Conservation (phyloP, 2,113 vertebrate species). For the Cyprinodon variegatus region DNA sequence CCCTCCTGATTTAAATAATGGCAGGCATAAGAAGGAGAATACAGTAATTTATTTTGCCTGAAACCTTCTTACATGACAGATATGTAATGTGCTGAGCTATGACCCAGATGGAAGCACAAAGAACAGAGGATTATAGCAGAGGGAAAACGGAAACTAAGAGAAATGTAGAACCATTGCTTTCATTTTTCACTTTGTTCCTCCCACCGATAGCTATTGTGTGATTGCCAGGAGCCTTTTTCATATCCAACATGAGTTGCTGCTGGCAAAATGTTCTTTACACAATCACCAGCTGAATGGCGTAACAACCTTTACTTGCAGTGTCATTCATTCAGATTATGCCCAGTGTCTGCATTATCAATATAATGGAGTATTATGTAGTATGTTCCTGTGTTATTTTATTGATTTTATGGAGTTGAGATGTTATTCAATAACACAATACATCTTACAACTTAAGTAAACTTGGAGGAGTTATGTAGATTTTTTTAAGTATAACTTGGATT, state of each 20-base stretch:
- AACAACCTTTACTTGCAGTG: not conserved
- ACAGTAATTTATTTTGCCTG: constrained; percentile 22
- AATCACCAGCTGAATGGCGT: not conserved
- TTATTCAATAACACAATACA: not conserved
- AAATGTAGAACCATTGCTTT: constrained; percentile 14
- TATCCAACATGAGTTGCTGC: constrained; percentile 2
- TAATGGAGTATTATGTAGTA: not conserved
- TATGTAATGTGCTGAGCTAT: constrained; percentile 39
- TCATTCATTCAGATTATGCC: not conserved
- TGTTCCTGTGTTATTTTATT: not conserved
- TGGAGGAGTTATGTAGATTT: not conserved
- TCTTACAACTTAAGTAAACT: not conserved
- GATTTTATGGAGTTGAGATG: not conserved
- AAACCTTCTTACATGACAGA: constrained; percentile 39
- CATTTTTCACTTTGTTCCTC: constrained; percentile 34
- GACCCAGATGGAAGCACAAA: constrained; percentile 36
- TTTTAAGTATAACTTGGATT: not conserved
- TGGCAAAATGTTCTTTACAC: constrained; percentile 3
- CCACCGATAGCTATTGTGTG: constrained; percentile 18
- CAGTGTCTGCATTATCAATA: not conserved
- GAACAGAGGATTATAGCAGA: constrained; percentile 38
- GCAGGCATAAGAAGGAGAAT: constrained; percentile 3
- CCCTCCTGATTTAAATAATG: constrained; percentile 1
- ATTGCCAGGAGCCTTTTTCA: constrained; percentile 30
- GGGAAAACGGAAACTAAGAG: constrained; percentile 20